Conservation (phyloP, 1,140 invertebrate species). For the Aradophagus sp. region DNA sequence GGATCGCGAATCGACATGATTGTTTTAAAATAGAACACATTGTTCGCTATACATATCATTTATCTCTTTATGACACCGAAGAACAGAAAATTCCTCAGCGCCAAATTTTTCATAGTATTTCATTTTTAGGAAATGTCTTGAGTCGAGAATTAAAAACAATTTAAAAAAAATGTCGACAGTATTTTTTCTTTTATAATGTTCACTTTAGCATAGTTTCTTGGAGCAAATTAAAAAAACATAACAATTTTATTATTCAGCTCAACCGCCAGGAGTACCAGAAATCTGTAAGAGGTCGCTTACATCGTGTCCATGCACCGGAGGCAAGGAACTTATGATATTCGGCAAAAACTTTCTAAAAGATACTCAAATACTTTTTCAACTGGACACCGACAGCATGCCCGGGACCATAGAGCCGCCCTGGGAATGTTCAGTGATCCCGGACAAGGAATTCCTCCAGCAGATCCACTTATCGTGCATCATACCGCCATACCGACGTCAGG, state of each 20-base stretch:
- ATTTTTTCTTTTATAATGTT: too few species aligned
- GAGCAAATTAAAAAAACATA: too few species aligned
- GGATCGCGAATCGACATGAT: too few species aligned
- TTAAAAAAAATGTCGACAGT: too few species aligned
- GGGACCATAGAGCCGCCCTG: conserved; percentile 76
- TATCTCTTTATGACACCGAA: too few species aligned
- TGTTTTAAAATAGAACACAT: too few species aligned
- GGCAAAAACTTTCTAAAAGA: conserved; percentile 98
- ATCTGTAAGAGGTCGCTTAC: conserved; percentile 94
- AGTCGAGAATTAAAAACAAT: too few species aligned
- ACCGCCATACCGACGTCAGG: conserved; percentile 82
- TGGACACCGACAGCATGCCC: conserved; percentile 75
- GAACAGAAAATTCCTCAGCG: too few species aligned
- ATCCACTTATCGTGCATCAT: conserved; percentile 95
- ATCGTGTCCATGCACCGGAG: conserved; percentile 83
- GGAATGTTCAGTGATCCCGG: conserved; percentile 85
- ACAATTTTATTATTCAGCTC: conserved; percentile 79
- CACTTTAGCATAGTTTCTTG: too few species aligned
- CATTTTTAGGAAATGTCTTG: too few species aligned
- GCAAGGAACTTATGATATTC: conserved; percentile 93
- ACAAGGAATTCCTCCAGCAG: conserved; percentile 90
- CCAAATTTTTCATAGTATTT: too few species aligned
- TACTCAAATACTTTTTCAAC: conserved; percentile 90
- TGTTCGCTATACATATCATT: too few species aligned
- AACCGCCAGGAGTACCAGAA: conserved; percentile 96